These are phyloP conservation scores for Rhadina sibilatrix DNA, from an alignment of 2,113 vertebrate species.

Conservation along the genomic window DNA sequence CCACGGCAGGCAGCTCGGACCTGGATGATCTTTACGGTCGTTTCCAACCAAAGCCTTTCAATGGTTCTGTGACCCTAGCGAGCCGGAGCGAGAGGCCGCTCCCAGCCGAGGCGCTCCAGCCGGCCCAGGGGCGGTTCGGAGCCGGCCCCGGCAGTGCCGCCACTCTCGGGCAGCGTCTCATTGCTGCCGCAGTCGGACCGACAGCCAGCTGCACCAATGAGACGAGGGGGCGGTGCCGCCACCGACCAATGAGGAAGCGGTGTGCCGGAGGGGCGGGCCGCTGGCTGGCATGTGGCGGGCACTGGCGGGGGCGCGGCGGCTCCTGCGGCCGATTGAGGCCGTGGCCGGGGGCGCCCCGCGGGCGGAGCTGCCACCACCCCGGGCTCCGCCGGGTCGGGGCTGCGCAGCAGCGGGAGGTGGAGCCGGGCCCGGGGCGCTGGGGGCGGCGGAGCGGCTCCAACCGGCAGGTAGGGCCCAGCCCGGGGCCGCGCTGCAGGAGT, in stretches of 20 bases:
- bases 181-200: neutral
- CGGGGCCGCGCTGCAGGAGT: neutral
- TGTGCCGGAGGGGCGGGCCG: neutral
- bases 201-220: neutral
- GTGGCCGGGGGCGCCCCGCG: too few species aligned
- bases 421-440: neutral
- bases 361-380: too few species aligned
- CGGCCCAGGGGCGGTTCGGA: neutral
- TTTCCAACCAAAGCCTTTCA: rapidly evolving
- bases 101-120: neutral
- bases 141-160: neutral
- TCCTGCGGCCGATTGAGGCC: too few species aligned
- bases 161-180: neutral
- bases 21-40: rapidly evolving
- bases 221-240: neutral
- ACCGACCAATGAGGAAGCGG: neutral
- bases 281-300: neutral
- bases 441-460: neutral
- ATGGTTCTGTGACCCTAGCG: rapidly evolving
- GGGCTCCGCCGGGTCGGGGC: too few species aligned
- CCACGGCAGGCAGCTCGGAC: neutral
- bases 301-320: neutral
- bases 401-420: neutral
- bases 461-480: neutral
- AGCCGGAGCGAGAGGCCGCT: too few species aligned